Evolutionary conservation across 2,797 vertebrate species (phyloP), one percentile per base, ranked within the genome.

Genomic region (Onychomys leucogaster): DNA sequence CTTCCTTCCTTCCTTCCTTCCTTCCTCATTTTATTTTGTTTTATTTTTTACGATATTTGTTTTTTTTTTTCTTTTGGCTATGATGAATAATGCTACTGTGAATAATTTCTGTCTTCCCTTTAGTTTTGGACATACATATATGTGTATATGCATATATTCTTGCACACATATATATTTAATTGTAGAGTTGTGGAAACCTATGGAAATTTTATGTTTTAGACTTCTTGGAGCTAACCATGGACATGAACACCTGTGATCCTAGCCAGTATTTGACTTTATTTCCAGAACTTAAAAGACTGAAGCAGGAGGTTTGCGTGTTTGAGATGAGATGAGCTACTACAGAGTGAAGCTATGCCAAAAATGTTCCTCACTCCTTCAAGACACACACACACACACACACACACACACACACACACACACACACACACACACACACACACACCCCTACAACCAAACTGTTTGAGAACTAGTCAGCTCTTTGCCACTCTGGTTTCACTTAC

Each of bases 21-120:
- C n/a, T n/a, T n/a, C n/a, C n/a, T n/a, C n/a, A 57, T 96, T 94
- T 57, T 90, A 43, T 46, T 59, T 89, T n/a, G n/a, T n/a, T 43
- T 32, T 27, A 43, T 92, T 14, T 86, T 65, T 27, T 43, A 76
- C 32, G 16, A n/a, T 85, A 46, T 92, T 88, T 84, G 59, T 27
- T 2, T 65, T 81, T 96, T 34, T 17, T 32, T 8, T 37, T 29
- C 61, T 89, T 71, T 94, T 85, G 61, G 32, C 63, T 49, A 9
- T 85, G 43, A 32, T 65, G 4, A 46, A 65, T 84, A 34, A 63
- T 52, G 17, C 11, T 14, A n/a, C 6, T 91, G 21, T 32, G 3
- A 76, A 46, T 80, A 94, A 92, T n/a, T 88, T 27, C 34, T 90
- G 29, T 78, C 43, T 34, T 29, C 55, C 76, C 49, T 85, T 93